A percentile compares a stretch with the other conserved stretches of the same genome.
phyloP scores from a whole-genome alignment of 2,888 invertebrate species.

The Lycia hirtaria region DNA sequence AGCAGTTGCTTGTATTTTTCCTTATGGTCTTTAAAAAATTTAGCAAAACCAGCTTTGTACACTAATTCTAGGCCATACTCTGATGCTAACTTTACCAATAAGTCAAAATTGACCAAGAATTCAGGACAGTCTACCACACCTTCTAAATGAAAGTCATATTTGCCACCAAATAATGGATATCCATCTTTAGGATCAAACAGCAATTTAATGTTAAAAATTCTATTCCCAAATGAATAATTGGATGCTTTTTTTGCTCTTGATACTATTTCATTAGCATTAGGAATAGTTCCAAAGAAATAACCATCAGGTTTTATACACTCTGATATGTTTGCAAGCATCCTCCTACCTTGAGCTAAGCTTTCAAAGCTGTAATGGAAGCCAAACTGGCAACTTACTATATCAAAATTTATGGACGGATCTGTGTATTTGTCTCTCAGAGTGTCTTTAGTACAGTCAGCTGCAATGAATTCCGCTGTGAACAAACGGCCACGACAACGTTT shows the following conservation, averaged over 20 bases:
- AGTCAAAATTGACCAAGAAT: slow-evolving; percentile 97
- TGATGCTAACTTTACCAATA: slow-evolving; percentile 89
- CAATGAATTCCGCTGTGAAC: slow-evolving; percentile 95
- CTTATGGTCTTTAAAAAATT: slow-evolving; percentile 89
- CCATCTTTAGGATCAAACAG: slow-evolving; percentile 87
- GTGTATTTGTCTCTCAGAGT: slow-evolving; percentile 90
- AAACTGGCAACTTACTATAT: slow-evolving; percentile 98
- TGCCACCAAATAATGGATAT: slow-evolving; percentile 96
- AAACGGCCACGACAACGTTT: slow-evolving; percentile 65
- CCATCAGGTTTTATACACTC: slow-evolving; percentile 96
- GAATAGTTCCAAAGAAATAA: slow-evolving; percentile 98
- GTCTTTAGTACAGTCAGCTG: slow-evolving; percentile 96
- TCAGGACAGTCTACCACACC: slow-evolving; percentile 99
- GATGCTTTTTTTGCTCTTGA: slow-evolving; percentile 87
- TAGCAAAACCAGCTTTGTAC: slow-evolving; percentile 90
- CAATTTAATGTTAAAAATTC: slow-evolving; percentile 90
- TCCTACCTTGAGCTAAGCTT: slow-evolving; percentile 93
- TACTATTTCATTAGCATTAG: slow-evolving; percentile 96
- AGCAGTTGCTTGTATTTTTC: slow-evolving; percentile 83
- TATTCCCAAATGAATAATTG: slow-evolving; percentile 90
- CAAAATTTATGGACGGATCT: slow-evolving; percentile 92
- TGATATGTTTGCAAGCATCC: slow-evolving; percentile 96
- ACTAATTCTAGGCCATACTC: slow-evolving; percentile 90
- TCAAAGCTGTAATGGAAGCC: slow-evolving; percentile 99
- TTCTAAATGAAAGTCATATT: slow-evolving; percentile 97